Percentiles rank a stretch among this genome's conserved stretches.
These are phyloP conservation scores for Grammomys surdaster DNA, from an alignment of 2,113 vertebrate species.

Conservation along the genomic window DNA sequence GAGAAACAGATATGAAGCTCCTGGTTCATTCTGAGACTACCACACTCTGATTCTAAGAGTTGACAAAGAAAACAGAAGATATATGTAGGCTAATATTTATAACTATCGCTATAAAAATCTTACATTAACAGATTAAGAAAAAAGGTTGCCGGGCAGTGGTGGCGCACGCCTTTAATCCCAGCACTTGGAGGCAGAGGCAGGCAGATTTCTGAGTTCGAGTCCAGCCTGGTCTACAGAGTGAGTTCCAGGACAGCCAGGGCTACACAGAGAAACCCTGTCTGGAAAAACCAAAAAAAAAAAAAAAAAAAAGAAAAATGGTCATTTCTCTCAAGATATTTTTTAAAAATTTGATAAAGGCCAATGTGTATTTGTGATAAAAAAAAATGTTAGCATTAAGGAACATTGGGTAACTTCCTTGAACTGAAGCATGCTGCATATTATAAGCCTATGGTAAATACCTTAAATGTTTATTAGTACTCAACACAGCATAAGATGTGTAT, in stretches of 20 bases:
- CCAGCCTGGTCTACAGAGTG: too few relatives aligned
- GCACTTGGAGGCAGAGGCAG: too few relatives aligned
- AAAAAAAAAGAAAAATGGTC: not conserved
- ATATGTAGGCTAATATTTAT: not conserved
- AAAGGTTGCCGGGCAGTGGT: too few relatives aligned
- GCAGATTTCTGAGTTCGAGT: too few relatives aligned
- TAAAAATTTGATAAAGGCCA: slow-evolving; percentile 22
- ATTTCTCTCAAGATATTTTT: not conserved
- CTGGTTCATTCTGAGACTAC: slow-evolving; percentile 15
- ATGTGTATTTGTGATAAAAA: not conserved
- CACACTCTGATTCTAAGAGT: slow-evolving; percentile 4
- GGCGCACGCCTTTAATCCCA: too few relatives aligned
- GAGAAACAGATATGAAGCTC: not conserved
- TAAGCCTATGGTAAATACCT: not conserved
- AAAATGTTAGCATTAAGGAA: not conserved
- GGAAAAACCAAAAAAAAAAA: not conserved
- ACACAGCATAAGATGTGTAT: not conserved
- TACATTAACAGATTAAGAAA: slow-evolving; percentile 34
- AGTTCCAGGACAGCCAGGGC: too few relatives aligned
- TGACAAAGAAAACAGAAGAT: not conserved
- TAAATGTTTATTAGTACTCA: not conserved
- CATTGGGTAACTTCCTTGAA: not conserved
- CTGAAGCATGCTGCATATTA: not conserved
- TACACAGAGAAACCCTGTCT: too few relatives aligned
- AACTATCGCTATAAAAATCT: not conserved